Evolutionary conservation across 2,888 invertebrate species (phyloP), one percentile per base, ranked within the genome.

Genomic region (Drosophila multiciliata): DNA sequence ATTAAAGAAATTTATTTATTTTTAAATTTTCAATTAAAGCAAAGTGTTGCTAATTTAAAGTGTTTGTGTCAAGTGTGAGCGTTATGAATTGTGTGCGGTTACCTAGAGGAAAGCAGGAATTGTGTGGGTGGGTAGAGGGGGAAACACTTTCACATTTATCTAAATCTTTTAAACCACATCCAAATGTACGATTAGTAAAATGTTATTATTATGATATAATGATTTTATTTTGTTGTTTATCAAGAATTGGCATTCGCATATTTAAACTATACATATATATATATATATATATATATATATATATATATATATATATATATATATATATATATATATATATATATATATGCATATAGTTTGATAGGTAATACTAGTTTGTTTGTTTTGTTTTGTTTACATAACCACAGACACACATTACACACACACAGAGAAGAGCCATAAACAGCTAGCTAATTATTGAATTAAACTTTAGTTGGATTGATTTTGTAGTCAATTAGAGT

Each of bases 301-400:
- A 35, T 68, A 57, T 61, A 59, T 68, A 45, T 63, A 55, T 75
- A 49, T 55, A 42, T 62, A 67, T 62, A 50, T 65, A 68, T 66
- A 73, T 72, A 69, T 59, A 60, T 55, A 36, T 60, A 29, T n/a
- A 42, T 62, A 67, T 62, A 50, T 64, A 35, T 68, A 57, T 61
- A 59, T 68, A 45, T 63, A 55, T 75, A 49, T 55, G 40, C 64
- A 20, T 70, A 70, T 83, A 78, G 82, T 82, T 88, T 59, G 73
- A 83, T 89, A 87, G 70, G 85, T 86, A 86, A 86, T 86, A 86
- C 85, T 86, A 87, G 85, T 89, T 89, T 87, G 89, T 87, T 82
- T 40, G n/a, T 40, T 40, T 40, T n/a, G 61, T 81, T 77, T 75
- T 57, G 65, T 73, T 71, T 73, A 67, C 62, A 65, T 79, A 88